Base-by-base conservation (phyloP, 2,888 invertebrate species). In the Deroplatys truncata region DNA sequence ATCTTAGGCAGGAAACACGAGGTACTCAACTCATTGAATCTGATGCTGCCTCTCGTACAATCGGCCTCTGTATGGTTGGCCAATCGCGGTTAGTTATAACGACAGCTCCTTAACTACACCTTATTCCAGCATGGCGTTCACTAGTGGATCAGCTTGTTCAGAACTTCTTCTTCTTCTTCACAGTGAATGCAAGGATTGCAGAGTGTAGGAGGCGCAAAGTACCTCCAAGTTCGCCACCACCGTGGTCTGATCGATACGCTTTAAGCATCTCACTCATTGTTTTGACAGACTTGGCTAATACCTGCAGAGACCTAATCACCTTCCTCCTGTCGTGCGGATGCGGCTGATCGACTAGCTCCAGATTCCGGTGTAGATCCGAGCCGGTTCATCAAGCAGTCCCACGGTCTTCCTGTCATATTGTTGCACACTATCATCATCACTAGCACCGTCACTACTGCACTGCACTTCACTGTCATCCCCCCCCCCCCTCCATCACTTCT, bases 311-410 rank as follows among this genome's bases (percentile, higher is more conserved):
- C 97, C 98, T 96, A 91, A 98, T 94, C 90, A 99, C 95, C 95
- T 99, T 99, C 88, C 98, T 94, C 91, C 97, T 95, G 92, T 99
- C 97, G 92, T 98, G 98, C 0, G 98, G 98, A 95, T 99, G 99
- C 29, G 98, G 94, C 84, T 95, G 94, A 94, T 99, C 99, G 25
- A 98, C 94, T 86, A 94, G 92, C 91, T 94, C 93, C 91, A 99
- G 94, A 92, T 95, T 95, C 13, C 94, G 93, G 93, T 98, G 96
- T 72, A 99, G 43, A 43, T 87, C 87, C 82, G 31, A 16, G 35
- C 35, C 9, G 31, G 15, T 31, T 84, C 90, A 16, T 29, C 89
- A n/a, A 88, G 25, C 88, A 93, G 92, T 82, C 93, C 93, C 28
- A 93, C 93, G 20, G 35, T 84, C 88, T 89, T 89, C 1, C 82